Conservation (phyloP, 1,140 invertebrate genomes). For the Capitella teleta region DNA sequence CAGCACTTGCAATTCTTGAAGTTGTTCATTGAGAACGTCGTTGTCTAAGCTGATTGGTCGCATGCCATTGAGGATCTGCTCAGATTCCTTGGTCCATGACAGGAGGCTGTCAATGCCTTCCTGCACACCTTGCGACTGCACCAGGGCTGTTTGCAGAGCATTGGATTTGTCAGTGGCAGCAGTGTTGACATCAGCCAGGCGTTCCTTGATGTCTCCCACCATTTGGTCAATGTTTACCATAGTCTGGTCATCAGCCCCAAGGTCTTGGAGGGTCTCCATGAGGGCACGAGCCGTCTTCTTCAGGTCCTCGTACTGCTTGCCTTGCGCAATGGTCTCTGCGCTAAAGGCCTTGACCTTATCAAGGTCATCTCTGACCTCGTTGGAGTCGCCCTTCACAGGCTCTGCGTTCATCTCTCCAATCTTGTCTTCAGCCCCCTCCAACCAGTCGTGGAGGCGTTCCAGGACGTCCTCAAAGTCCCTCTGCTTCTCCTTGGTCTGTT, state of each 20-base stretch:
- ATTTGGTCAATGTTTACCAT: conserved; percentile 63
- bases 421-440: conserved; percentile 68
- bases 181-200: conserved; percentile 56
- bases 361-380: conserved; percentile 75
- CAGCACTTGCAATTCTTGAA: conserved; percentile 66
- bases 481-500: conserved; percentile 36
- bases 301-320: conserved; percentile 64
- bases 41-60: conserved; percentile 76
- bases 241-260: conserved; percentile 62
- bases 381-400: conserved; percentile 71
- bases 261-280: conserved; percentile 55
- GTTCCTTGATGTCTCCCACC: conserved; percentile 63
- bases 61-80: conserved; percentile 58
- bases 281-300: conserved; percentile 26
- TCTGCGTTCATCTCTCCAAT: conserved; percentile 64
- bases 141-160: conserved; percentile 71
- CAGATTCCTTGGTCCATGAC: conserved; percentile 70
- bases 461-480: conserved; percentile 71
- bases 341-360: conserved; percentile 70
- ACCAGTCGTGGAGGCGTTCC: conserved; percentile 70
- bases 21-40: conserved; percentile 79
- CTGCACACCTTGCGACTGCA: conserved; percentile 87
- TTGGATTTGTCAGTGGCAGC: conserved; percentile 53
- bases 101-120: conserved; percentile 77
- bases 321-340: conserved; percentile 75